Evolutionary conservation across 2,797 vertebrate species (phyloP).

Genomic region (Onychomys torridus): DNA sequence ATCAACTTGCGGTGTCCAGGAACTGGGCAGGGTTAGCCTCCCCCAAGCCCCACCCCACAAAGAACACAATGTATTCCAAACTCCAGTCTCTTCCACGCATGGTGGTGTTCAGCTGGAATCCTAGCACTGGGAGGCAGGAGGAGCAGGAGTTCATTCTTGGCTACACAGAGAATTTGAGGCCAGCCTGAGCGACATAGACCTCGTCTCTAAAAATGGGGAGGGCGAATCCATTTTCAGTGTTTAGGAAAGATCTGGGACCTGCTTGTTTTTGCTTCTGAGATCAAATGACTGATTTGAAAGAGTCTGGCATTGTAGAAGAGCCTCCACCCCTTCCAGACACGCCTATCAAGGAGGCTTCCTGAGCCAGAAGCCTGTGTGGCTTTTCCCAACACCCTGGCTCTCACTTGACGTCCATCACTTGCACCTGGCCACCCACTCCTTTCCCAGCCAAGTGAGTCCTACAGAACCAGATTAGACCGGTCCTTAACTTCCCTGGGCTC

Average conservation of each 20-base stretch:
- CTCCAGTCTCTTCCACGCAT: background rate
- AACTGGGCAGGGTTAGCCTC: background rate
- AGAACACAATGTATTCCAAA: background rate
- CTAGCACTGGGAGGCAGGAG: background rate
- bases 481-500: background rate
- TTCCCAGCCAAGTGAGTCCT: fast-evolving
- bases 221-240: background rate
- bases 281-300: background rate
- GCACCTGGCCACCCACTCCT: fast-evolving
- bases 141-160: background rate
- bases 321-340: background rate
- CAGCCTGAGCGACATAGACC: background rate
- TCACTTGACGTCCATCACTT: background rate
- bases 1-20: background rate
- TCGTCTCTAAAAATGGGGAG: background rate
- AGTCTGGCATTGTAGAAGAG: fast-evolving
- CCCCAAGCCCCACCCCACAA: background rate
- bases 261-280: background rate
- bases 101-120: background rate
- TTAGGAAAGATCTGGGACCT: background rate
- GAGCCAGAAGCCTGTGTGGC: fast-evolving
- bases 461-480: fast-evolving
- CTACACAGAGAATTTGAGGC: background rate
- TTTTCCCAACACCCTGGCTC: background rate
- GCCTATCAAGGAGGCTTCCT: fast-evolving